Evolutionary conservation across 2,888 invertebrate species (phyloP), one percentile per base, ranked within the genome.

Genomic region (Rugalucina vietnamica): DNA sequence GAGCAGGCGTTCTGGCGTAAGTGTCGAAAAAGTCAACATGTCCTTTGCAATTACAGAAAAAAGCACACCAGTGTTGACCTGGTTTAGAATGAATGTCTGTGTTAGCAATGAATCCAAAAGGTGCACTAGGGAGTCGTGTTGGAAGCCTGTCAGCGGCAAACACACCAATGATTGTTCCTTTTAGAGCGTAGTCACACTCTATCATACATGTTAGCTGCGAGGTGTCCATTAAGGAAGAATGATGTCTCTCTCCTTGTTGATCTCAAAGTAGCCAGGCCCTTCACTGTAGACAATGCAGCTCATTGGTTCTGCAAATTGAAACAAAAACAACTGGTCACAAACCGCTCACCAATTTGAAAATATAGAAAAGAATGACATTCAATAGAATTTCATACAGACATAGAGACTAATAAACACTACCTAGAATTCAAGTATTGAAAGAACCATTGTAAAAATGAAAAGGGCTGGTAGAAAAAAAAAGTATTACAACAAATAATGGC

Each of bases 171-270:
- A 12, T 8, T 18, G 24, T 18, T 29, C 72, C 65, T 60, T 76
- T 84, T 37, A 86, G 71, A 1, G 72, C 24, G 32, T 43, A 21
- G 72, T 54, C 73, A 65, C 79, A 84, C n/a, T 79, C 29, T 49
- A 87, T 83, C n/a, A 57, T 79, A 73, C 85, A 87, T 32, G 76
- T 76, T 27, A 87, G 37, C 75, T 85, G 79, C 3, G 76, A 72
- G n/a, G 83, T 81, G 65, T 85, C 85, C 83, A 87, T 87, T 79
- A 79, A 77, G 79, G 32, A 3, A n/a, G n/a, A n/a, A 87, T 85
- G n/a, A 87, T 77, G 32, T 83, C 81, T 50, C 87, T 85, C 75
- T 83, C 39, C 1, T n/a, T 29, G 39, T 83, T 85, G 24, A 87
- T 75, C 81, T 87, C 70, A 72, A 85, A 85, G 71, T 69, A 76